Evolutionary conservation across 2,113 vertebrate genomes (phyloP), one percentile per base, ranked within the genome.

Genomic region (Noturus placidus): DNA sequence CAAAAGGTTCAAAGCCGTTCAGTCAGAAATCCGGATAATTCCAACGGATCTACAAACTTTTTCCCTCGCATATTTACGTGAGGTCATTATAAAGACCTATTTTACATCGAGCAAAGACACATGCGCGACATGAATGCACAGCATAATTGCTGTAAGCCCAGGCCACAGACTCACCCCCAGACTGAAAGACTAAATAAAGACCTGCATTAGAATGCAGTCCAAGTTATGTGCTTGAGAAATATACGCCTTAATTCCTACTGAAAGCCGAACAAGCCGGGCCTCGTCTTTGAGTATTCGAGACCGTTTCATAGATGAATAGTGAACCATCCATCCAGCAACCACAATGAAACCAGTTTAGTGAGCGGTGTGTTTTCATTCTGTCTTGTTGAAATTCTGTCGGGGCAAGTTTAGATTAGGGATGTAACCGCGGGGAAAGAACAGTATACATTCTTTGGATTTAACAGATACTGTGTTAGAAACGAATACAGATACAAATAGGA

Each of bases 261-360:
- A 85, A 33, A 87, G 83, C 46, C 17, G 5, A 91, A 83, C 79
- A 87, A 83, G 82, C 83, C 80, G 42, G 42, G 83, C 81, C 87
- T 85, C 79, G 87, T 83, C 87, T 52, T 35, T 59, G 85, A 77
- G 67, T 81, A 88, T 86, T 85, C 88, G 61, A 85, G 54, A 57
- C 54, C 65, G 83, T 86, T 72, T 46, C 59, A 27, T 65, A 67
- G 30, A 70, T 80, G 76, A 82, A 84, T 85, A 72, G 86, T 65
- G 76, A 87, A 85, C 76, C 83, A 82, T 87, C 87, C 82, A 84
- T 67, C 77, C 59, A 67, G 63, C 74, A 61, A 85, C 59, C 61
- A 54, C 46, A 69, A 76, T 63, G 83, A 74, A 69, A 83, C 67
- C 15, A 76, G 67, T 82, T 87, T 70, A 70, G 63, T 65, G 22